Percentiles rank a stretch among this genome's conserved stretches.
These are phyloP conservation scores for Pectinophora gossypiella DNA, from an alignment of 1,140 invertebrate genomes.

Conservation along the genomic window DNA sequence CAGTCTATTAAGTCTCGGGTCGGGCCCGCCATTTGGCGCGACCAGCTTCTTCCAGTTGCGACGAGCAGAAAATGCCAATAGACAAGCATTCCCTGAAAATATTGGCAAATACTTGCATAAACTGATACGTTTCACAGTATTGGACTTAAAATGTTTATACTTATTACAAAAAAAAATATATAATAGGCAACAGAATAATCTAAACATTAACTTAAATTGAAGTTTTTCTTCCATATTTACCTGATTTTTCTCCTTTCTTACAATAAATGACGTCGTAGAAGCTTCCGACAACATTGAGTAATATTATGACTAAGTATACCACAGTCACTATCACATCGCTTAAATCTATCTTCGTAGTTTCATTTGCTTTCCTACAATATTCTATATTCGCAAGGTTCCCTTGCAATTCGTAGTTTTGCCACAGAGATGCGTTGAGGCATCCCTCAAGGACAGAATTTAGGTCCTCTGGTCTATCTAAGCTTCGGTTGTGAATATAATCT, in stretches of 20 bases:
- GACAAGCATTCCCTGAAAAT: slow-evolving; percentile 46
- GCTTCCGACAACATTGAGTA: slow-evolving; percentile 28
- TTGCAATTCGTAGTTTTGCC: slow-evolving; percentile 21
- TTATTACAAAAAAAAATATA: too few species aligned
- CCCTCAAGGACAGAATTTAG: slow-evolving; percentile 17
- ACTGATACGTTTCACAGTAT: too few species aligned
- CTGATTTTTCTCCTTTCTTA: slow-evolving; percentile 29
- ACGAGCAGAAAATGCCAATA: slow-evolving; percentile 49
- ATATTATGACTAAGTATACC: slow-evolving; percentile 23
- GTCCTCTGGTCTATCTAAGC: slow-evolving; percentile 19
- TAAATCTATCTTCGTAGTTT: slow-evolving; percentile 14
- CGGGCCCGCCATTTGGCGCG: slow-evolving; percentile 31
- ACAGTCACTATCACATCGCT: slow-evolving; percentile 21
- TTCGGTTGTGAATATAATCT: slow-evolving; percentile 15
- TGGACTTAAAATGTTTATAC: too few species aligned
- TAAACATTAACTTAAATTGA: too few species aligned
- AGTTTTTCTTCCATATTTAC: too few species aligned
- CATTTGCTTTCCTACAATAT: slow-evolving; percentile 21
- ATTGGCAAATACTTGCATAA: too few species aligned
- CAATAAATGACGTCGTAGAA: slow-evolving; percentile 30
- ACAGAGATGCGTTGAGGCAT: slow-evolving; percentile 28
- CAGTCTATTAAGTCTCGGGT: slow-evolving; percentile 43
- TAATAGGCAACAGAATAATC: too few species aligned
- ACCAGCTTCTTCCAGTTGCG: slow-evolving; percentile 47
- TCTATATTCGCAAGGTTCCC: slow-evolving; percentile 15